These are phyloP conservation scores for Dinocampus coccinellae DNA, from an alignment of 2,888 invertebrate genomes.

Conservation along the genomic window DNA sequence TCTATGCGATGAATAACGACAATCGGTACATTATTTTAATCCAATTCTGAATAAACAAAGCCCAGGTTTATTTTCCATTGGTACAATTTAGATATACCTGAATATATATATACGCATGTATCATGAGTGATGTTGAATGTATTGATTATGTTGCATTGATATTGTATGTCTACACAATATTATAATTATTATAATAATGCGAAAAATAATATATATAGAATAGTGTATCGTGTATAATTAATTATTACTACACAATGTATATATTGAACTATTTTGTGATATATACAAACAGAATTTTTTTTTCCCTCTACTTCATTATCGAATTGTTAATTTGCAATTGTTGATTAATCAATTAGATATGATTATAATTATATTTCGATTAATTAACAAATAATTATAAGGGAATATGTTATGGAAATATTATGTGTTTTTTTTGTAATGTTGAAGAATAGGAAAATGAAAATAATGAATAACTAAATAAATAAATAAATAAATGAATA, in stretches of 20 bases:
- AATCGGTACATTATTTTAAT: conserved; percentile 64
- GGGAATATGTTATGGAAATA: conserved; percentile 39
- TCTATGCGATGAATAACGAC: conserved; percentile 39
- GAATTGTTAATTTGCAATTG: background rate
- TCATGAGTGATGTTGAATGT: conserved; percentile 23
- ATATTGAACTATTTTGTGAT: background rate
- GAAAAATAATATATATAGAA: background rate
- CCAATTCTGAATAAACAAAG: conserved; percentile 45
- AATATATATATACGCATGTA: conserved; percentile 23
- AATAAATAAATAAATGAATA: background rate
- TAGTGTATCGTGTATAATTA: background rate
- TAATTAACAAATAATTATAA: conserved; percentile 46
- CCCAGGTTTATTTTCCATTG: conserved; percentile 33
- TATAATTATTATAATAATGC: background rate
- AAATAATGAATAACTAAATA: conserved; percentile 15
- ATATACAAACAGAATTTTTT: background rate
- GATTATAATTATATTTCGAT: conserved; percentile 37
- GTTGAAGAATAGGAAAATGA: conserved; percentile 27
- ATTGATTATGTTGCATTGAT: background rate
- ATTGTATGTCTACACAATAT: background rate
- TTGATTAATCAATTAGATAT: background rate
- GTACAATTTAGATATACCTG: too few species aligned
- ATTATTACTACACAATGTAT: background rate
- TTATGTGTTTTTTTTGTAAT: too few species aligned
- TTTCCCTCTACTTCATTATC: background rate